Evolutionary conservation across 2,113 vertebrate species (phyloP).

Genomic region (Marmota flaviventris): DNA sequence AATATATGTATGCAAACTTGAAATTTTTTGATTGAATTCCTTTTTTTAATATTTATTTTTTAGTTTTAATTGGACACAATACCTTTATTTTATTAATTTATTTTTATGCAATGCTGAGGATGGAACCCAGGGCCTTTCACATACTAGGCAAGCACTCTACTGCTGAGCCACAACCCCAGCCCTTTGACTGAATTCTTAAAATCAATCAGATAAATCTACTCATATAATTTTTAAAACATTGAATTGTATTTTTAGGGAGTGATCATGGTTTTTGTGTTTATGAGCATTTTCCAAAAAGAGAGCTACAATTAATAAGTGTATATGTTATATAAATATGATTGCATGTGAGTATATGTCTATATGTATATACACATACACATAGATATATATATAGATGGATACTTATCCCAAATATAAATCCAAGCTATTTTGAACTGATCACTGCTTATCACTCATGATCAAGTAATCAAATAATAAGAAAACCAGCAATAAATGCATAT

Average conservation of each 20-base stretch:
- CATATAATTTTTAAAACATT: slow-evolving; percentile 18
- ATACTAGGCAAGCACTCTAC: no score
- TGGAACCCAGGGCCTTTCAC: no score
- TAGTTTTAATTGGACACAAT: no score
- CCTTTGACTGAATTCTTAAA: slow-evolving; percentile 34
- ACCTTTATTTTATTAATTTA: no score
- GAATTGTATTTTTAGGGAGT: neutral
- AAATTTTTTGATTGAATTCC: slow-evolving; percentile 60
- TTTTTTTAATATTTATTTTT: no score
- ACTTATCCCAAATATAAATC: neutral
- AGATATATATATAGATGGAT: neutral
- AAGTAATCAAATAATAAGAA: slow-evolving; percentile 27
- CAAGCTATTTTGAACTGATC: neutral
- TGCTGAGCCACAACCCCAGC: no score
- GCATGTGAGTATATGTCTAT: no score
- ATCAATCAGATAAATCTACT: slow-evolving; percentile 58
- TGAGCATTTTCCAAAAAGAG: slow-evolving; percentile 53
- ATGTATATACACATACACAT: neutral
- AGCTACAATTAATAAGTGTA: neutral
- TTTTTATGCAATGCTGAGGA: no score
- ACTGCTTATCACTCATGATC: neutral
- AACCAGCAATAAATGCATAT: neutral
- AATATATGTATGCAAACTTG: slow-evolving; percentile 42
- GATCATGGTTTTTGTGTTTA: slow-evolving; percentile 5
- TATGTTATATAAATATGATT: neutral